Base-by-base conservation (phyloP, 2,797 vertebrate genomes). In the Valencia hispanica region DNA sequence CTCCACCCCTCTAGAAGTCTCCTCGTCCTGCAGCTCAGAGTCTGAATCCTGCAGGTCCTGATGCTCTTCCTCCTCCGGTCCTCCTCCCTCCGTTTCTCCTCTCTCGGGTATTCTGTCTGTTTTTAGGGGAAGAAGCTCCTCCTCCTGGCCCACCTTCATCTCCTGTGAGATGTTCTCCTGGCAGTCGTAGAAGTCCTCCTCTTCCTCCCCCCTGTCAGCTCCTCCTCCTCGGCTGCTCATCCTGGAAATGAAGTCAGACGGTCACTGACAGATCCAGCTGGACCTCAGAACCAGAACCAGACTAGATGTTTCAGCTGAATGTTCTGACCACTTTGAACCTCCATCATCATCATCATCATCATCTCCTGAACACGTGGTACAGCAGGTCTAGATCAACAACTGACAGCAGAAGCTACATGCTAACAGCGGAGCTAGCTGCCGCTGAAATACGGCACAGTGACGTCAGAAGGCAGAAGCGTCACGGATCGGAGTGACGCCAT, bases 121-220 rank as follows among this genome's bases (percentile, higher is more conserved):
- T 48, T 39, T 65, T 36, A 5, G 1, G 0, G 72, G 3, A 74
- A 32, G 11, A 7, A 27, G 14, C 9, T 63, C 7, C 65, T 18
- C 25, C 27, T 20, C n/a, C 5, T 48, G 47, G 45, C 59, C 48
- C 39, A 43, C 50, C 18, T 41, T 11, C 20, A 36, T 48, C 53
- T 94, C 94, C n/a, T n/a, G n/a, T n/a, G n/a, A n/a, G 79, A 96
- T 89, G 12, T 90, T 94, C 78, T 97, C 96, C 0, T 89, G 90
- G 73, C 96, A 96, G 92, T 97, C 97, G 74, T 95, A 97, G 92
- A 97, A 99, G 78, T 78, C 68, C 2, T 94, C 93, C 27, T 88
- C 86, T 9, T 90, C 47, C 1, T 81, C 50, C 32, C 78, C 30
- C 32, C 59, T 61, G 3, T 15, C 30, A 20, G 22, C 34, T 25